Conservation (phyloP, 2,113 vertebrate species). For the Diadophis punctatus region DNA sequence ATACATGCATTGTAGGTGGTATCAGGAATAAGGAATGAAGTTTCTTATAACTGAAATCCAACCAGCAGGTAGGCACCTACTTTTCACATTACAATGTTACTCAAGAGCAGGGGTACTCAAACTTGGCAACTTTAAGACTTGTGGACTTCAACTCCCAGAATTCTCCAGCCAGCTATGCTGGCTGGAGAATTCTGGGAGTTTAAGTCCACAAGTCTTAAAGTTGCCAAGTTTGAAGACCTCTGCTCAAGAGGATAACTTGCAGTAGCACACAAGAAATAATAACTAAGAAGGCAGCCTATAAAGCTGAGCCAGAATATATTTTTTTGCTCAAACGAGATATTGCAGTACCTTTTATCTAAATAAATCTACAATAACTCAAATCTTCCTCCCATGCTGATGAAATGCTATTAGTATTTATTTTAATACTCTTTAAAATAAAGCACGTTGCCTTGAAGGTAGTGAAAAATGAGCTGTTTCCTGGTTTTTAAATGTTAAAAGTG, state of each 20-base stretch:
- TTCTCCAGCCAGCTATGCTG: too few species aligned
- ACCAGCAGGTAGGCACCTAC: not conserved
- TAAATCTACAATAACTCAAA: not conserved
- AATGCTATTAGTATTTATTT: not conserved
- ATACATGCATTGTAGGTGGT: not conserved
- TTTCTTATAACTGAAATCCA: not conserved
- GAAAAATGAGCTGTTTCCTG: not conserved
- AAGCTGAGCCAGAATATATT: not conserved
- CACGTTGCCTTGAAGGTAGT: not conserved
- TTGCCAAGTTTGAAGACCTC: too few species aligned
- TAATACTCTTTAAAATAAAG: not conserved
- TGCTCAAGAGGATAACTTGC: not conserved
- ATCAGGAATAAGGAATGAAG: not conserved
- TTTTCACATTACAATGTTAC: not conserved
- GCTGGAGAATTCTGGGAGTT: too few species aligned
- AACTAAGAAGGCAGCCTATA: not conserved
- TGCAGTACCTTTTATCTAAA: not conserved
- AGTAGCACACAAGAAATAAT: not conserved
- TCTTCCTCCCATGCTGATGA: not conserved
- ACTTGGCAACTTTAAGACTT: too few species aligned
- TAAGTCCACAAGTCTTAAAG: too few species aligned
- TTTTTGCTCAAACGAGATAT: not conserved
- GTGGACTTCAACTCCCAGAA: too few species aligned
- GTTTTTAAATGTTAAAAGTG: not conserved
- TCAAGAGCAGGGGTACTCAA: not conserved